These are phyloP conservation scores for Ptychobarbus kaznakovi DNA, from an alignment of 2,797 vertebrate species.

Conservation along the genomic window DNA sequence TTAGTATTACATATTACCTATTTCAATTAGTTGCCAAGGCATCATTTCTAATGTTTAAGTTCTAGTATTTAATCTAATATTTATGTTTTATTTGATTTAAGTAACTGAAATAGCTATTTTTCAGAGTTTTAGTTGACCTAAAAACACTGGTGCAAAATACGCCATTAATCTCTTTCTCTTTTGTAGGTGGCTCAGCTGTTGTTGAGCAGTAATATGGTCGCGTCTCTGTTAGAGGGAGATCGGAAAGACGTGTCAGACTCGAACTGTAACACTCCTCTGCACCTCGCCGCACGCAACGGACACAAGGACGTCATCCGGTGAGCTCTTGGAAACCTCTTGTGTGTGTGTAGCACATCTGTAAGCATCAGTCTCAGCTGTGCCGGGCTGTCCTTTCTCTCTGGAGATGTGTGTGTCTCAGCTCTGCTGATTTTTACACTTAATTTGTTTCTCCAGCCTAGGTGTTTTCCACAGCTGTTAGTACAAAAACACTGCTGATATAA, in stretches of 20 bases:
- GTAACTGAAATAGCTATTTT: not conserved
- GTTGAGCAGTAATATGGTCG: constrained; percentile 92
- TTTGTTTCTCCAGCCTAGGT: not conserved
- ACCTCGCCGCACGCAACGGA: constrained; percentile 92
- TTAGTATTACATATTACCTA: not conserved
- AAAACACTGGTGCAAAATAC: not conserved
- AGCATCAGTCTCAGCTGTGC: constrained; percentile 21
- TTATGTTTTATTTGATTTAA: not conserved
- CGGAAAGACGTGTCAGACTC: constrained; percentile 88
- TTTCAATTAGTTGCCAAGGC: not conserved
- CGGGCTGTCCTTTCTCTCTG: not conserved
- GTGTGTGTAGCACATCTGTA: constrained; percentile 9
- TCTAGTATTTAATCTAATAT: not conserved
- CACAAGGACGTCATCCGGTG: constrained; percentile 93
- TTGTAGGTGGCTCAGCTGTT: constrained; percentile 91
- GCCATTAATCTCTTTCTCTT: not conserved
- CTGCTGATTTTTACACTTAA: not conserved
- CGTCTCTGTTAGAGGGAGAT: constrained; percentile 89
- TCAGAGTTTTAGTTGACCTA: not conserved
- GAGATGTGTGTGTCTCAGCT: not conserved
- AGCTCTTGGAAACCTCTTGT: constrained; percentile 1
- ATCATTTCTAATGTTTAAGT: not conserved
- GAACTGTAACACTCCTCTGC: constrained; percentile 90
- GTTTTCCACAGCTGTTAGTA: not conserved
- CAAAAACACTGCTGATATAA: not conserved